Percentiles rank a stretch among this genome's conserved stretches.
Conservation (phyloP, 2,797 vertebrate genomes). For the Hydrocynus forskahlii region DNA sequence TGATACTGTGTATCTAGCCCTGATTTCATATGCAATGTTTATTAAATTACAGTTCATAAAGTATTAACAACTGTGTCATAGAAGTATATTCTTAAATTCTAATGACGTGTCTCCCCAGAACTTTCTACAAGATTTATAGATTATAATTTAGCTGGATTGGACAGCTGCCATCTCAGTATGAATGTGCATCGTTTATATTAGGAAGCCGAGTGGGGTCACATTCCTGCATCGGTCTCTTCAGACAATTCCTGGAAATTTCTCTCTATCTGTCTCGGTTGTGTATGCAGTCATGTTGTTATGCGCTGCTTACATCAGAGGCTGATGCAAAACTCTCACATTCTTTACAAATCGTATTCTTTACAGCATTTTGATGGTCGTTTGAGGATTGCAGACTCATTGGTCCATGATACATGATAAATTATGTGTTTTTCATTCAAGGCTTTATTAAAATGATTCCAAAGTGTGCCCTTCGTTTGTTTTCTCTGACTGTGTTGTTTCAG, state of each 20-base stretch:
- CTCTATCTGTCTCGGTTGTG: background rate
- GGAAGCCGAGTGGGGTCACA: slow-evolving; percentile 4
- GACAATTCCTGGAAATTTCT: slow-evolving; percentile 19
- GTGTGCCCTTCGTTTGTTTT: background rate
- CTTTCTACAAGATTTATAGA: background rate
- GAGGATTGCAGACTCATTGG: background rate
- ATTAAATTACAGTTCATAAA: background rate
- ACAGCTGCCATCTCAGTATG: background rate
- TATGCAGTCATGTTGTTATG: slow-evolving; percentile 1
- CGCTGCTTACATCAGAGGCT: background rate
- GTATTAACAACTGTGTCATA: background rate
- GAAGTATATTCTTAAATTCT: background rate
- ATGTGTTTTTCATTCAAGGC: background rate
- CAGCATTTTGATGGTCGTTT: background rate
- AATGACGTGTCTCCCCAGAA: background rate
- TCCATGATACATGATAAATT: background rate
- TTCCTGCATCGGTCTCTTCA: background rate
- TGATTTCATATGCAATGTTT: background rate
- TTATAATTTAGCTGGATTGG: background rate
- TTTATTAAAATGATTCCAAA: background rate
- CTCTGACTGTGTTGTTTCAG: background rate
- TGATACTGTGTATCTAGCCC: background rate
- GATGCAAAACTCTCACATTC: background rate
- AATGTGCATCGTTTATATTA: background rate
- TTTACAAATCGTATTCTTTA: background rate